These are phyloP conservation scores for Carassius gibelio DNA, from an alignment of 2,113 vertebrate genomes.

Conservation along the genomic window DNA sequence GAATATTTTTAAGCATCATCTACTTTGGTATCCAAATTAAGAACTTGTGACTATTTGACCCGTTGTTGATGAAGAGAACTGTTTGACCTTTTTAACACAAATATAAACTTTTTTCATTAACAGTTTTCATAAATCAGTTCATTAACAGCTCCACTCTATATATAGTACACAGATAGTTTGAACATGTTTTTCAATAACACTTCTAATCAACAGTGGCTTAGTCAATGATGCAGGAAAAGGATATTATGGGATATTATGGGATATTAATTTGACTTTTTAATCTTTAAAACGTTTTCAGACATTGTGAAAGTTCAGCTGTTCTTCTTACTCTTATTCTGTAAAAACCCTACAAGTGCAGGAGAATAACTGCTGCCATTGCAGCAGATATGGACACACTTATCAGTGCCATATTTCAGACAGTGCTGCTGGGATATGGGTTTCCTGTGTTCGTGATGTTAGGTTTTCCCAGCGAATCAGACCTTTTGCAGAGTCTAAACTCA, in stretches of 20 bases:
- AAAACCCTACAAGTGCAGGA: slow-evolving; percentile 26
- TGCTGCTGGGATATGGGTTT: slow-evolving; percentile 38
- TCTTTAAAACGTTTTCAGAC: neutral
- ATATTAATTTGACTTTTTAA: neutral
- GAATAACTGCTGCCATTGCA: neutral
- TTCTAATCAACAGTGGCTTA: neutral
- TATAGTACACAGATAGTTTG: slow-evolving; percentile 17
- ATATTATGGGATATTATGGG: too few relatives aligned
- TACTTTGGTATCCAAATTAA: neutral
- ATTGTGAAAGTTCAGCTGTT: slow-evolving; percentile 44
- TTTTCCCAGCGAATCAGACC: slow-evolving; percentile 58
- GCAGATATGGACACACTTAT: slow-evolving; percentile 47
- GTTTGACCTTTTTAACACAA: neutral
- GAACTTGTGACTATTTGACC: neutral
- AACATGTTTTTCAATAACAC: slow-evolving; percentile 32
- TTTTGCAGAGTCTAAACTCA: slow-evolving; percentile 75
- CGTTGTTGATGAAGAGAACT: neutral
- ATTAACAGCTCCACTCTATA: slow-evolving; percentile 25
- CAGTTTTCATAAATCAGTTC: neutral
- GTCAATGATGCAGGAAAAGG: too few relatives aligned
- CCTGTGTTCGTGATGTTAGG: neutral
- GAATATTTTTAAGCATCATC: neutral
- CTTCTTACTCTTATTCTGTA: slow-evolving; percentile 14
- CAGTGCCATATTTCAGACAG: slow-evolving; percentile 38
- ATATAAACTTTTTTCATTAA: neutral